phyloP scores from a whole-genome alignment of 2,113 vertebrate species.

The Coreoperca whiteheadi region DNA sequence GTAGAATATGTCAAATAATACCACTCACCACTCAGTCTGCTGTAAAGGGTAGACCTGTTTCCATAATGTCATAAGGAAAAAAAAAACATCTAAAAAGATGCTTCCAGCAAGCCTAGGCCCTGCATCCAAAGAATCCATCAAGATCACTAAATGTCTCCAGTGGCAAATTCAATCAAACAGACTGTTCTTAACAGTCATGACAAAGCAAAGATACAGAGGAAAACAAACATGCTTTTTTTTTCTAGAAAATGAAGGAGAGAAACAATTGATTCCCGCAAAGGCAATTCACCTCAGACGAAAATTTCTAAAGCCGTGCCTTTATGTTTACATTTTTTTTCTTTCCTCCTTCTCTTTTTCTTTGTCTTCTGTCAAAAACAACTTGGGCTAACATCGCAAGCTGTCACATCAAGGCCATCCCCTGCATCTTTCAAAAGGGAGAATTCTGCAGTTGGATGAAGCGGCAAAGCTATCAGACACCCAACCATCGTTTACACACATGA shows the following conservation, averaged over 20 bases:
- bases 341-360: constrained; percentile 66
- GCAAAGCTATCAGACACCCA: constrained; percentile 66
- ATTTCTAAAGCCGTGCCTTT: constrained; percentile 70
- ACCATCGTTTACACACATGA: constrained; percentile 60
- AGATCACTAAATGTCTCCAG: constrained; percentile 76
- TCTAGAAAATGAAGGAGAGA: constrained; percentile 51
- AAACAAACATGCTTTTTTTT: constrained; percentile 69
- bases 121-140: constrained; percentile 78
- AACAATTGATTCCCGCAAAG: constrained; percentile 75
- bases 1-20: constrained; percentile 73
- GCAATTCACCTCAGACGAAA: constrained; percentile 71
- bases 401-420: constrained; percentile 82
- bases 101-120: constrained; percentile 65
- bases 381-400: constrained; percentile 81
- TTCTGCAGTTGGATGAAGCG: constrained; percentile 66
- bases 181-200: constrained; percentile 75
- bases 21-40: constrained; percentile 65
- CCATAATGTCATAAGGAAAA: constrained; percentile 70
- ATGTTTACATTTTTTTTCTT: constrained; percentile 47
- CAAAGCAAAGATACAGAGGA: constrained; percentile 66
- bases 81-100: constrained; percentile 63
- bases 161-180: constrained; percentile 79
- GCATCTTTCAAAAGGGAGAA: constrained; percentile 72
- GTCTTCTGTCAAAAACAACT: constrained; percentile 86
- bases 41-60: constrained; percentile 76